These are phyloP conservation scores for Aplocera efformata DNA, from an alignment of 2,888 invertebrate species.

Conservation along the genomic window DNA sequence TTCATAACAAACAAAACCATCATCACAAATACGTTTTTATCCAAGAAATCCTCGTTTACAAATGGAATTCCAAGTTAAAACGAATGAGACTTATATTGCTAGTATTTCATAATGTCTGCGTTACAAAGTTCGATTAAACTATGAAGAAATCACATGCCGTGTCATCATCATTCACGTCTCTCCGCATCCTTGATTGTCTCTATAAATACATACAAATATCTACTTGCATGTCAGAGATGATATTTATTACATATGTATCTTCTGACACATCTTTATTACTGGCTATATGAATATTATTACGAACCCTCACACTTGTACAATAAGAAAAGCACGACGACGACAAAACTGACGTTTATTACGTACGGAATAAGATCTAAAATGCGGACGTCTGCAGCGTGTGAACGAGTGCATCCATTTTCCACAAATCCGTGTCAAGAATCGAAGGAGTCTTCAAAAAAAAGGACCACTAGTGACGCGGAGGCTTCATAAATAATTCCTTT, in stretches of 20 bases:
- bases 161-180: slow-evolving; percentile 25
- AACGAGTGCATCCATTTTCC: slow-evolving; percentile 58
- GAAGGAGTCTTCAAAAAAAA: slow-evolving; percentile 46
- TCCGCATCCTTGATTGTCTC: slow-evolving; percentile 29
- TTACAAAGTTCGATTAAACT: slow-evolving; percentile 1
- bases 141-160: slow-evolving; percentile 25
- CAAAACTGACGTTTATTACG: slow-evolving; percentile 36
- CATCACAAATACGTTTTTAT: not conserved
- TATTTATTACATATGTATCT: slow-evolving; percentile 43
- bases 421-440: slow-evolving; percentile 72
- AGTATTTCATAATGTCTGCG: slow-evolving; percentile 8
- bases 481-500: slow-evolving; percentile 64
- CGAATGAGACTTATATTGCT: not conserved
- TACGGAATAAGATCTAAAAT: slow-evolving; percentile 40
- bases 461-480: slow-evolving; percentile 47
- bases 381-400: slow-evolving; percentile 35
- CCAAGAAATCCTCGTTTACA: too few species aligned
- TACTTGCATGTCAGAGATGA: slow-evolving; percentile 31
- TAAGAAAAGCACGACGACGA: slow-evolving; percentile 41
- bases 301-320: slow-evolving; percentile 42
- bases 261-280: slow-evolving; percentile 55
- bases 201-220: slow-evolving; percentile 26
- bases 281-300: slow-evolving; percentile 61
- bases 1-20: slow-evolving; percentile 1
- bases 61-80: too few species aligned